Evolutionary conservation across 2,888 invertebrate genomes (phyloP).

Genomic region (Stenodera caucasica): DNA sequence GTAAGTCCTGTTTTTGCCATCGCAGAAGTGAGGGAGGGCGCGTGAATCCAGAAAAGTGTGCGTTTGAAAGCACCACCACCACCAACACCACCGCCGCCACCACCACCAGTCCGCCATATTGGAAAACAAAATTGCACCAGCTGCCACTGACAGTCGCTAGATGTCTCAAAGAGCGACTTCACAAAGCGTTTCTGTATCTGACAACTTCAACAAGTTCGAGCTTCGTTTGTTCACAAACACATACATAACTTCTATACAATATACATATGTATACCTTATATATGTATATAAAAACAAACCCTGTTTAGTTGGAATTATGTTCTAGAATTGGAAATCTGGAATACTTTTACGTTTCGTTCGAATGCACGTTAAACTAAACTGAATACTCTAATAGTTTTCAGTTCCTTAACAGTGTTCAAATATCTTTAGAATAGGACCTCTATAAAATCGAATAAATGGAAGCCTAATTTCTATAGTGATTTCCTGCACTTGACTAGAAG

Average conservation of each 20-base stretch:
- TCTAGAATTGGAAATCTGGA: conserved; percentile 48
- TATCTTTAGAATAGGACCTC: too few relatives aligned
- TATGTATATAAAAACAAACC: conserved; percentile 44
- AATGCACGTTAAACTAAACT: too few relatives aligned
- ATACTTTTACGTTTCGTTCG: conserved; percentile 26
- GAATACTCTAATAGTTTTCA: too few relatives aligned
- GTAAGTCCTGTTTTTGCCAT: not conserved
- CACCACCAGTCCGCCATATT: conserved; percentile 50
- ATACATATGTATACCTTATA: not conserved
- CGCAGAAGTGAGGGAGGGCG: conserved; percentile 15
- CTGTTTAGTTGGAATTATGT: conserved; percentile 45
- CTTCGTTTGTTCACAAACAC: conserved; percentile 46
- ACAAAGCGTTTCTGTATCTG: conserved; percentile 50
- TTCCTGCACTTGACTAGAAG: too few relatives aligned
- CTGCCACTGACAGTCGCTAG: conserved; percentile 53
- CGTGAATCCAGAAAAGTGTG: conserved; percentile 41
- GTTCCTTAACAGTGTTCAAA: too few relatives aligned
- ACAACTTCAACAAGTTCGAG: conserved; percentile 54
- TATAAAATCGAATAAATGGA: too few relatives aligned
- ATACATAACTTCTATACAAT: not conserved
- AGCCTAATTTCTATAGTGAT: too few relatives aligned
- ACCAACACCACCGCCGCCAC: not conserved
- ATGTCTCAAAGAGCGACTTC: conserved; percentile 54
- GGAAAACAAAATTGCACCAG: conserved; percentile 53
- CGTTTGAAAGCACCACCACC: conserved; percentile 45